Conservation (phyloP, 2,888 invertebrate species). For the Poecilobothrus nobilitatus region DNA sequence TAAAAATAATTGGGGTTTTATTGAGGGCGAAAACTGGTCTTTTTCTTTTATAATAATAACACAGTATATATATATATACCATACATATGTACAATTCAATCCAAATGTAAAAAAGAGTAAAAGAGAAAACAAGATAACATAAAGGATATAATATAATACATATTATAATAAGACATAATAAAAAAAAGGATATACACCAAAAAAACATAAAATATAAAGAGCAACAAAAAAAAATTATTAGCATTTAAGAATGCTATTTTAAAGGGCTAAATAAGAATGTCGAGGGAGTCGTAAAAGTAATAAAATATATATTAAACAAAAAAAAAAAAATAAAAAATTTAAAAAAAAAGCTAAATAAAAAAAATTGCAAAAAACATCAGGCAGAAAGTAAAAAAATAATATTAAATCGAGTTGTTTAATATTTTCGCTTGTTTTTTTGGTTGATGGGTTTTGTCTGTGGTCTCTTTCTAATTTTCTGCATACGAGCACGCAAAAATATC, state of each 20-base stretch:
- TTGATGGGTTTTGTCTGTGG: no score
- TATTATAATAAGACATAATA: background rate
- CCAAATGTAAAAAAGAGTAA: no score
- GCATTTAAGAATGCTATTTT: slow-evolving; percentile 6
- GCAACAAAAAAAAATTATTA: background rate
- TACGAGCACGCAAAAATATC: no score
- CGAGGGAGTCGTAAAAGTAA: background rate
- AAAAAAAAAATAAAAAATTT: no score
- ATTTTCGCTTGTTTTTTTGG: background rate
- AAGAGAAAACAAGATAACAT: background rate
- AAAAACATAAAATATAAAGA: background rate
- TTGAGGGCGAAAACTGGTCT: background rate
- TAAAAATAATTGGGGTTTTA: slow-evolving; percentile 3
- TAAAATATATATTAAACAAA: background rate
- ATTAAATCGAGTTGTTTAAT: background rate
- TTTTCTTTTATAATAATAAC: background rate
- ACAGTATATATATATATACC: background rate
- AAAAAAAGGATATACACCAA: background rate
- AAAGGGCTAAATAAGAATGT: slow-evolving; percentile 2
- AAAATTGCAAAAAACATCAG: no score
- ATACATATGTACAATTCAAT: no score
- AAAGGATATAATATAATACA: slow-evolving; percentile 3
- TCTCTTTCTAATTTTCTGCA: no score
- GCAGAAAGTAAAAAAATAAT: no score
- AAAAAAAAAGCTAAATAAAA: no score